These are phyloP conservation scores for Nothura maculosa DNA, from an alignment of 2,797 vertebrate genomes.

Conservation along the genomic window DNA sequence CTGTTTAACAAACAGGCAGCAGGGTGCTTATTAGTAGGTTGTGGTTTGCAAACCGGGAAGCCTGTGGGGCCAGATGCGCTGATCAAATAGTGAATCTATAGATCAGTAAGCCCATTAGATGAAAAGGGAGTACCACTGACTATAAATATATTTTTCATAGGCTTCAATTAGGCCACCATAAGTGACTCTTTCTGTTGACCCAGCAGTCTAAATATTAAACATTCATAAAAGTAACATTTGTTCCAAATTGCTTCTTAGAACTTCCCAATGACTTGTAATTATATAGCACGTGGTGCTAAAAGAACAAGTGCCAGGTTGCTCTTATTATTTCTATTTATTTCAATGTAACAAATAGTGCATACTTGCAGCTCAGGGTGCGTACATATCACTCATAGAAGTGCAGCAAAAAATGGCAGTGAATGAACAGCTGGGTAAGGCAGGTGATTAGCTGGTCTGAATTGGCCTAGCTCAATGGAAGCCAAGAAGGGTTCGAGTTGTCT, in stretches of 20 bases:
- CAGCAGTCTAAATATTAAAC: conserved; percentile 80
- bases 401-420: conserved; percentile 10
- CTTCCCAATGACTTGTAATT: conserved; percentile 71
- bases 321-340: conserved; percentile 62
- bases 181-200: conserved; percentile 77
- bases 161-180: conserved; percentile 73
- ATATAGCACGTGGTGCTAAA: conserved; percentile 59
- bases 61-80: conserved; percentile 78
- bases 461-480: neutral
- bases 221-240: conserved; percentile 69
- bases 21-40: conserved; percentile 85
- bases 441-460: neutral
- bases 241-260: conserved; percentile 76
- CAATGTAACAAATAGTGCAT: conserved; percentile 16
- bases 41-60: conserved; percentile 82
- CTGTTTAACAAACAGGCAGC: conserved; percentile 85
- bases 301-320: conserved; percentile 64
- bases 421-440: neutral
- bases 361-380: neutral
- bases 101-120: conserved; percentile 73
- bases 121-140: conserved; percentile 61
- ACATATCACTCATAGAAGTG: conserved; percentile 35
- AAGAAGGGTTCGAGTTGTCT: neutral
- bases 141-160: conserved; percentile 72
- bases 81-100: conserved; percentile 81